A percentile compares a stretch with the other conserved stretches of the same genome.
phyloP scores from a whole-genome alignment of 2,888 invertebrate species.

The Aradus depressus region DNA sequence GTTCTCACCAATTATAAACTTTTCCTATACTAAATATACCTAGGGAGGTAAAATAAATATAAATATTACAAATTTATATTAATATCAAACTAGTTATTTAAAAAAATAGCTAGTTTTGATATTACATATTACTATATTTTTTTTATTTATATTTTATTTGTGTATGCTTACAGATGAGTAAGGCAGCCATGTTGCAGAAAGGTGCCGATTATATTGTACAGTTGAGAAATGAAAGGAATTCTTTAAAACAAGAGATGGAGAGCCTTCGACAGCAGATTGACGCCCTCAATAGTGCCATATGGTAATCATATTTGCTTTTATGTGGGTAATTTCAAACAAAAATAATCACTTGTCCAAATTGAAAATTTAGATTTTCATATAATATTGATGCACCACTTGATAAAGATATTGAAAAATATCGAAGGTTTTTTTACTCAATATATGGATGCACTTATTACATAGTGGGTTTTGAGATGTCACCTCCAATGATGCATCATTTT shows the following conservation, averaged over 20 bases:
- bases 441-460: neutral
- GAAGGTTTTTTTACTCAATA: neutral
- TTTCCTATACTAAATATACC: too few relatives aligned
- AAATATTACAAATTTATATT: neutral
- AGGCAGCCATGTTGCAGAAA: slow-evolving; percentile 93
- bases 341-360: neutral
- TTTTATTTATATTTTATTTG: neutral
- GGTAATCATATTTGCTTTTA: slow-evolving; percentile 43
- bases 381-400: too few relatives aligned
- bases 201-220: slow-evolving; percentile 92
- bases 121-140: neutral
- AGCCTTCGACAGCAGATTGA: slow-evolving; percentile 79
- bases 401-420: too few relatives aligned
- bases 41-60: neutral
- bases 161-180: slow-evolving; percentile 56
- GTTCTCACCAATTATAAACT: too few relatives aligned
- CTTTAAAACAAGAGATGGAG: slow-evolving; percentile 84
- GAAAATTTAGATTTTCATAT: neutral
- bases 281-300: slow-evolving; percentile 77
- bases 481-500: too few relatives aligned
- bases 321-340: neutral
- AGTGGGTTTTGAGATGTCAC: neutral
- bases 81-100: neutral
- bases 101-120: neutral
- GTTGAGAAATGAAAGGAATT: slow-evolving; percentile 69